Base-by-base conservation (phyloP, 2,797 vertebrate genomes). In the Dallia pectoralis region DNA sequence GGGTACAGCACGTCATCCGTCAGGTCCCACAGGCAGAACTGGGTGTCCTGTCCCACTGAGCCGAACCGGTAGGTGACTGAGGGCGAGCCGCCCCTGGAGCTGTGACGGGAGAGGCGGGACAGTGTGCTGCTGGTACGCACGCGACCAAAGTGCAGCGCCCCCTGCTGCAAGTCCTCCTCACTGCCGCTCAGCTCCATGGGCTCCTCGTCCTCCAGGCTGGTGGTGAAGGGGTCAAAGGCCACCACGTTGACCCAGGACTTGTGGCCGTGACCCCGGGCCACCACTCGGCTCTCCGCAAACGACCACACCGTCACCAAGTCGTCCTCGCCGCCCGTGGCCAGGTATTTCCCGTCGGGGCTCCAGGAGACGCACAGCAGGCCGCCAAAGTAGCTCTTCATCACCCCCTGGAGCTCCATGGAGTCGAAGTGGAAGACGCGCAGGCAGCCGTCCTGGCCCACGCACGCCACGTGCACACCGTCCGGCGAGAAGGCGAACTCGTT, bases 181-280 rank as follows among this genome's bases (percentile, higher is more conserved):
- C 91, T 91, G 36, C 93, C 93, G 0, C 89, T 90, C 0, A 93
- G 88, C 86, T 95, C 94, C 81, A 92, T 92, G 0, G 92, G 93
- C 7, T 95, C 94, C 0, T 92, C 91, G 0, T 95, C 95, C 53
- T 96, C 95, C 19, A 95, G 86, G 56, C 95, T 93, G 0, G 93
- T 96, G 0, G 95, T 93, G 77, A 95, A 97, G 0, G 96, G 96
- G 44, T 97, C 96, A 0, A 97, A 98, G 0, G 96, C 96, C 74
- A 98, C 96, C 0, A 96, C 96, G 0, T 96, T 98, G 62, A 98
- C 96, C 96, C 96, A 98, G 0, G 96, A 97, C 78, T 97, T 97
- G 89, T 98, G 96, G 0, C 96, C 96, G 0, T 95, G 96, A 0
- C 96, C 96, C 0, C 96, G 85, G 0, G 96, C 96, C 0, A 98